phyloP scores from a whole-genome alignment of 2,113 vertebrate genomes.

The Neofelis nebulosa region DNA sequence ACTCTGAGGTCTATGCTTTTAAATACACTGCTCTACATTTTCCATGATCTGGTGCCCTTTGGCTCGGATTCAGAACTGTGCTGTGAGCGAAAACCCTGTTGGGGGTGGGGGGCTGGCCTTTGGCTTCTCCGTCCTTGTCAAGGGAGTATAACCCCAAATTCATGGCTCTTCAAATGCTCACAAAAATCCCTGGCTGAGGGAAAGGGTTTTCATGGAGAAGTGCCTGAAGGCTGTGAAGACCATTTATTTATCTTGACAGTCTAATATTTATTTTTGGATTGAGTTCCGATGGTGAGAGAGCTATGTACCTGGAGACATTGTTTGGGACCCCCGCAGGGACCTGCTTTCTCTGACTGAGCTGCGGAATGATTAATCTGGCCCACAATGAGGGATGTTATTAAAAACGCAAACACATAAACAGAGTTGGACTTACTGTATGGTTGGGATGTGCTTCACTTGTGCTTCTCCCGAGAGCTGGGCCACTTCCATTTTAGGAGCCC shows the following conservation, averaged over 20 bases:
- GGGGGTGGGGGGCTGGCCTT: neutral
- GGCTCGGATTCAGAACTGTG: neutral
- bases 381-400: neutral
- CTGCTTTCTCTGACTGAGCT: neutral
- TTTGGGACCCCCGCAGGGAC: neutral
- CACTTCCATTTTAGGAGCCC: neutral
- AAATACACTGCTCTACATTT: neutral
- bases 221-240: constrained; percentile 23
- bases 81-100: neutral
- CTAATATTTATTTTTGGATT: constrained; percentile 66
- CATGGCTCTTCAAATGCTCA: neutral
- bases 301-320: constrained; percentile 43
- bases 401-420: neutral
- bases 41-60: neutral
- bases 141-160: neutral
- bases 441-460: neutral
- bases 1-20: neutral
- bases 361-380: constrained; percentile 20
- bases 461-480: neutral
- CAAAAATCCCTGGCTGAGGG: neutral
- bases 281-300: neutral
- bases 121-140: neutral
- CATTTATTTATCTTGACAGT: constrained; percentile 69
- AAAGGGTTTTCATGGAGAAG: constrained; percentile 50
- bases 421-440: neutral